phyloP scores from a whole-genome alignment of 2,113 vertebrate species.

The Epinephelus cyanopodus region DNA sequence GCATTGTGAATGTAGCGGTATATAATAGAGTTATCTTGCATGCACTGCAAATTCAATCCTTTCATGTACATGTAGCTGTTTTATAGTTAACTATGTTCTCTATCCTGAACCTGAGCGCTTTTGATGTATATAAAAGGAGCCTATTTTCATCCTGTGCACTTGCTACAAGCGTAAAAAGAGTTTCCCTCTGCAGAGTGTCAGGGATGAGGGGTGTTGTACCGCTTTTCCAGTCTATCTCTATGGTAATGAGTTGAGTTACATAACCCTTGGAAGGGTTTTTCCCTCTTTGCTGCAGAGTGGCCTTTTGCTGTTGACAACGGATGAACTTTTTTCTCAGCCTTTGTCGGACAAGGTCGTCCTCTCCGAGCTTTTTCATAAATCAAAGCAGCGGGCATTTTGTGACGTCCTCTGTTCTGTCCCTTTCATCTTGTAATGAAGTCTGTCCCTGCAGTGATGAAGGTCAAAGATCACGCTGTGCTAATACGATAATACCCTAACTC shows the following conservation, averaged over 20 bases:
- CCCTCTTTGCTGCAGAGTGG: conserved; percentile 46
- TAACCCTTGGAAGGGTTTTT: conserved; percentile 48
- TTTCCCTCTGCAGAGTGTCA: conserved; percentile 47
- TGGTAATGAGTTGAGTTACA: conserved; percentile 63
- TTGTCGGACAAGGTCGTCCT: conserved; percentile 41
- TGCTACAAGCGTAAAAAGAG: neutral
- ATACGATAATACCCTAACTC: neutral
- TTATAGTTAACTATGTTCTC: conserved; percentile 9
- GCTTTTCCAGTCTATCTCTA: conserved; percentile 43
- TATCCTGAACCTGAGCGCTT: neutral
- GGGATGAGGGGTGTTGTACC: conserved; percentile 39
- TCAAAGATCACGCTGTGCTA: neutral
- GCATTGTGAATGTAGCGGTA: conserved; percentile 1
- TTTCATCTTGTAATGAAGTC: conserved; percentile 1
- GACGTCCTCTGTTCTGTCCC: conserved; percentile 6
- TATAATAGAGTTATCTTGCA: neutral
- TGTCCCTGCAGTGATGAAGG: conserved; percentile 27
- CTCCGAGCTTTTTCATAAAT: conserved; percentile 15
- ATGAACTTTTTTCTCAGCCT: conserved; percentile 11
- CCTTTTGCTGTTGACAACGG: conserved; percentile 17
- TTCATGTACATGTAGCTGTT: conserved; percentile 2
- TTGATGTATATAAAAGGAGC: conserved; percentile 1
- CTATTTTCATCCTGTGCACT: neutral
- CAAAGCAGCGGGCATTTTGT: conserved; percentile 9
- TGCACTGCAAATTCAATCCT: neutral